Base-by-base conservation (phyloP, 2,888 invertebrate species). In the Sisyra nigra region DNA sequence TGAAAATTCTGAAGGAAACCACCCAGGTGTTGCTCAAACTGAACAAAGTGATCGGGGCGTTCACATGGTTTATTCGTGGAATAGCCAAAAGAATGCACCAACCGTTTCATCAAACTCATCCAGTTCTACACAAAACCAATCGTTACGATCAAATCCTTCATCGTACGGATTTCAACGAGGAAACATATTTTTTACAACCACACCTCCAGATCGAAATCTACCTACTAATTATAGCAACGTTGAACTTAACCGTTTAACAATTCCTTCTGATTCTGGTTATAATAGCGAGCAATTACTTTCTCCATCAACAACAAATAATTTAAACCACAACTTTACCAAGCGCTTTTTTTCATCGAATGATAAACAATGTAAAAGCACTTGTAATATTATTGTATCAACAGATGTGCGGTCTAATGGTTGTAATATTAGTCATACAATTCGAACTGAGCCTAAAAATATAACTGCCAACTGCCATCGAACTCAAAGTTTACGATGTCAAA, bases 351-450 rank as follows among this genome's bases (percentile, higher is more conserved):
- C 60, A 39, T 61, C 63, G 2, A 66, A 64, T 48, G 64, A 66
- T 48, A 57, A 69, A 4, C 62, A 68, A 45, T 79, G 79, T 53
- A 70, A 67, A 48, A 80, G 77, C 57, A 79, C 79, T 1, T 80
- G 77, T 54, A 79, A 71, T 53, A 80, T 80, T 44, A 69, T 74
- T 10, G 63, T 80, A 37, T 72, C 74, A 6, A 63, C 69, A 2
- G 67, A 66, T 47, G 56, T 63, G 32, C 57, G 62, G 48, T 60
- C 63, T 45, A 49, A 14, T 13, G 33, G 5, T 6, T n/a, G 33
- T 33, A 33, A n/a, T 5, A 9, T 33, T 13, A 14, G 33, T 33
- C 18, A 37, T 4, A 19, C 18, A 15, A 31, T 40, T 14, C 38
- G 13, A 3, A n/a, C 17, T 2, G 38, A 38, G 18, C 19, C n/a